Evolutionary conservation across 2,888 invertebrate species (phyloP), one percentile per base, ranked within the genome.

Genomic region (Diarsia mendica): DNA sequence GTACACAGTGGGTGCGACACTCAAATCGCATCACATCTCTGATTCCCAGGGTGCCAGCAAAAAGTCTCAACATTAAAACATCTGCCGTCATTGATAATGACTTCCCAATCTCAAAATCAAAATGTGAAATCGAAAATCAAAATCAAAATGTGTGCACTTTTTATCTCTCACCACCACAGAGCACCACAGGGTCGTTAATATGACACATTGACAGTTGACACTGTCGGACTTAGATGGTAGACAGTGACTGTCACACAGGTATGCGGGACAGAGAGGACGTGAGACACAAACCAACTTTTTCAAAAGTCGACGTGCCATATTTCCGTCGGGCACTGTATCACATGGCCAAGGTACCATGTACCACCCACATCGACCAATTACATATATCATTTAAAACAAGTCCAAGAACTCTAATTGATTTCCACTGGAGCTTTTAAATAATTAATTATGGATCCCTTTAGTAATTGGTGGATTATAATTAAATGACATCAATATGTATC

Each of bases 341-440:
- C 53, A 20, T 33, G 3, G 10, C 15, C 58, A 28, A 28, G 9
- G n/a, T 6, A 23, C 10, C 39, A 15, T n/a, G 48, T 60, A 65
- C 77, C 66, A 79, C 67, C 83, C 83, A 71, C 79, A 39, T 53
- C 71, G 58, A 67, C 3, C 6, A 70, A 67, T 70, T 77, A 67
- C 48, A 33, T 46, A 44, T 23, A 70, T 67, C 44, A 64, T 67
- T 67, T 78, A 63, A 70, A 64, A 64, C 79, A 79, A 72, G 72
- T 72, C 23, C 33, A 28, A 28, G 48, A 46, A 39, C 46, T 51
- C 13, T 71, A 83, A 78, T 83, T 83, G 60, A 60, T 64, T 53
- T 79, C 39, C 53, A 48, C 18, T 77, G 79, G n/a, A 58, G 39
- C n/a, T 78, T 67, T 78, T 46, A 78, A 64, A 70, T 70, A 66